Evolutionary conservation across 92 coral and sea anemone genomes (phyloP), one percentile per base, ranked within the genome.

Genomic region (Meandrina meandrites): DNA sequence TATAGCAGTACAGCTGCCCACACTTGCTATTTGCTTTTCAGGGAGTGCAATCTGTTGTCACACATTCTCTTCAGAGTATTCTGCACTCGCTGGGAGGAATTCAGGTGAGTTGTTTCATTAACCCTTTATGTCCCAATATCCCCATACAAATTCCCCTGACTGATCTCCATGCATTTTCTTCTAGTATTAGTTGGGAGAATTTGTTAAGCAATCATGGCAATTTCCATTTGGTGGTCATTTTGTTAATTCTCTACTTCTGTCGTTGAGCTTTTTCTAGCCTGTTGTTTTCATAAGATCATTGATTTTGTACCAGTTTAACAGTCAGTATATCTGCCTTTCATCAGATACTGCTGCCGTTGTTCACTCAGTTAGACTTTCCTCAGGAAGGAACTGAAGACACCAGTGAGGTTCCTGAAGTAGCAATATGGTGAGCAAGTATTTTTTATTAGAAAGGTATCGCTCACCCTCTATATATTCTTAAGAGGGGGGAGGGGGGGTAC

Each of bases 41-140:
- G 99, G 99, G 99, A 13, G 99, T 97, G 24, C 99, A 97, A 81
- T 96, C 99, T 31, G 95, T 97, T 21, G 96, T 95, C 48, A 97
- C 99, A 14, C 98, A 89, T 81, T 97, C 99, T 4, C 96, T 97
- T 79, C 98, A 97, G 88, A 89, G 98, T 82, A 95, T 93, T 16
- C 89, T 97, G 28, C 97, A 97, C 84, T 97, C 99, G 7, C 90
- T 97, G 19, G 99, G 99, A 22, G 99, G 99, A 37, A 96, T 97
- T 56, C 99, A 97, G 96, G 99, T 97, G 47, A 51, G 86, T 58
- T 2, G 11, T 24, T 27, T 9, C 16, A 7, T 28, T 66, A 0
- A 28, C 66, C 37, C 45, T 60, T 10, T 48, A 16, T 27, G n/a
- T n/a, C n/a, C n/a, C n/a, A n/a, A n/a, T n/a, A n/a, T n/a, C n/a